Base-by-base conservation (phyloP, 2,888 invertebrate species). In the Tridacna crocea region DNA sequence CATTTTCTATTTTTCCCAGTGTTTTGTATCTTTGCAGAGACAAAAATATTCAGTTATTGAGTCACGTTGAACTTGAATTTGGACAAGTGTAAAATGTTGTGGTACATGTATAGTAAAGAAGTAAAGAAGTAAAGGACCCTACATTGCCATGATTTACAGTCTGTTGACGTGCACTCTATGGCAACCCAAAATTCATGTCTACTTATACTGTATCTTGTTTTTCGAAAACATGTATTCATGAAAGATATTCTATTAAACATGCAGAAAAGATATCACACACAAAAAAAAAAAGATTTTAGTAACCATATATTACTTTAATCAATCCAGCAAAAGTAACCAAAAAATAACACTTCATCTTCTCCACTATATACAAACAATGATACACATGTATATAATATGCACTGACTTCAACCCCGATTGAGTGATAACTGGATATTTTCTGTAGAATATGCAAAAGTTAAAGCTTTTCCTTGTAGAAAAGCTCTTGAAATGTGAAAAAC, bases 251-350 rank as follows among this genome's bases (percentile, higher is more conserved):
- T 36, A 36, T 2, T 36, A 36, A 4, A 8, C 2, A 4, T 2
- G 36, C 36, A 36, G 36, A 36, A 36, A 36, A 36, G 36, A 36
- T 4, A 36, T 8, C 36, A 36, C 36, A 36, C n/a, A n/a, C n/a
- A n/a, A n/a, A n/a, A n/a, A n/a, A 36, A n/a, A 55, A 55, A n/a
- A 10, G 55, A 55, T 10, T 55, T 6, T 19, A 2, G 1, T 26
- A 63, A 24, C 63, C 24, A 26, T 63, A 63, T 27, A 26, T 19
- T 4, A 68, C 46, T 68, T 66, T 68, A 68, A n/a, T 68, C 15
- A 68, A 47, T 68, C 68, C 68, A 68, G 46, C 46, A 68, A 47
- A 68, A 68, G 36, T 68, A 68, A 68, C 68, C 68, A 68, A 68
- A 46, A 68, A 46, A n/a, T 27, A 12, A 36, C 27, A 26, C 15